phyloP scores from a whole-genome alignment of 2,797 vertebrate species.

The Schizopygopsis malacanthus region DNA sequence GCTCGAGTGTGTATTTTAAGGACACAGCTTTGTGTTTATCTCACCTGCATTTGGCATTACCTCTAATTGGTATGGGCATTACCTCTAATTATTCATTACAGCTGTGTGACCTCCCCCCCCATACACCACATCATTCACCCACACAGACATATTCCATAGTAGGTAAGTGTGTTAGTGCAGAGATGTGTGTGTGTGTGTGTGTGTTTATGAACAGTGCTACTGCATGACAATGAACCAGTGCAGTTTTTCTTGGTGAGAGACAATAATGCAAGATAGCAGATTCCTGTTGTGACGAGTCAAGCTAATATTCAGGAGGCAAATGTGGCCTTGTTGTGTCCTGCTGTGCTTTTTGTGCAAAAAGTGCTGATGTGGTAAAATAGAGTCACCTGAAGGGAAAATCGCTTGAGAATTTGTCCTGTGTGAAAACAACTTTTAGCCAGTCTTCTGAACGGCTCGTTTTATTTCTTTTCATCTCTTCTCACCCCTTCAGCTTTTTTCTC shows the following conservation, averaged over 20 bases:
- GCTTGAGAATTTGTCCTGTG: slow-evolving; percentile 20
- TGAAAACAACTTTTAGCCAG: slow-evolving; percentile 39
- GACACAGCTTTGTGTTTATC: slow-evolving; percentile 15
- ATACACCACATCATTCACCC: not conserved
- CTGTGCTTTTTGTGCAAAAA: slow-evolving; percentile 43
- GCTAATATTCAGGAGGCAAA: slow-evolving; percentile 32
- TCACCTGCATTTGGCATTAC: slow-evolving; percentile 35
- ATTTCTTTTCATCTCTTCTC: slow-evolving; percentile 16
- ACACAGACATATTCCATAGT: not conserved
- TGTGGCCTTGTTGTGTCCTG: slow-evolving; percentile 35
- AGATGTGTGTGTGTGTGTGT: not conserved
- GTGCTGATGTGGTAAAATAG: slow-evolving; percentile 40
- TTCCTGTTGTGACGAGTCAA: slow-evolving; percentile 33
- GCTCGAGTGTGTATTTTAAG: not conserved
- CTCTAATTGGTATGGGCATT: slow-evolving; percentile 34
- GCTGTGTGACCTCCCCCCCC: not conserved
- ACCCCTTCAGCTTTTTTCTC: not conserved
- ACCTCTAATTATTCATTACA: slow-evolving; percentile 37
- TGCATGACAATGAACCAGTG: slow-evolving; percentile 23
- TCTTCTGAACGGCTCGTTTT: slow-evolving; percentile 5
- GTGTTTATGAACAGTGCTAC: not conserved
- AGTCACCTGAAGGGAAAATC: slow-evolving; percentile 45
- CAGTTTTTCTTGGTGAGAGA: not conserved
- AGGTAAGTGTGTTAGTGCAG: slow-evolving; percentile 21
- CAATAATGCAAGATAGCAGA: slow-evolving; percentile 27